Base-by-base conservation (phyloP, 92 coral and sea anemone genomes). In the Parazoanthus swiftii region DNA sequence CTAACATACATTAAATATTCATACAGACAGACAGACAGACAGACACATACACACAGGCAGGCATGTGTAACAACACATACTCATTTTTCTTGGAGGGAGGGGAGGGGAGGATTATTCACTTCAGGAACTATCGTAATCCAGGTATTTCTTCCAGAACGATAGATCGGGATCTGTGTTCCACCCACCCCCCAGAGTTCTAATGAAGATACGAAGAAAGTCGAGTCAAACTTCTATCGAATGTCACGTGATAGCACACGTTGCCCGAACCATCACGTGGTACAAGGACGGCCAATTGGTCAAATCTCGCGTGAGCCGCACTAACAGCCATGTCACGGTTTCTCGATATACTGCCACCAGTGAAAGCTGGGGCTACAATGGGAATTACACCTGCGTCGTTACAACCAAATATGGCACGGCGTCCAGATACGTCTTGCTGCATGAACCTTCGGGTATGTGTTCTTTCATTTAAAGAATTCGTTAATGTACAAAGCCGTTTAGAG, bases 331-430 rank as follows among this genome's bases (percentile, higher is more conserved):
- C 74, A 20, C 33, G 20, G n/a, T 82, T 43, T 65, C 86, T 66
- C 37, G 48, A 42, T 29, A 37, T 38, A 39, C 21, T 4, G 76
- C 59, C 76, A 66, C 8, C 50, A 66, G 58, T 59, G 76, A 18
- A 21, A 5, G 23, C 42, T 4, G 33, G 29, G 20, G 6, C 58
- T 36, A 39, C 56, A 13, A 65, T 42, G 86, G 86, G 18, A 82
- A 82, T 21, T 82, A 82, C 86, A 82, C 86, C 50, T 82, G 86
- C 51, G 50, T 63, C 23, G 86, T 18, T 8, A n/a, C 20, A 36
- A 82, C 75, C 76, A 66, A 66, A 82, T 66, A 38, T 66, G 86
- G 86, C 59, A 82, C 23, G 20, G 56, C 59, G 1, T 82, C 86
- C 33, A 82, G 76, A 7, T 82, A 18, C 56, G 56, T 82, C n/a